These are phyloP conservation scores for Heliconius congener DNA, from an alignment of 1,140 invertebrate species.

Conservation along the genomic window DNA sequence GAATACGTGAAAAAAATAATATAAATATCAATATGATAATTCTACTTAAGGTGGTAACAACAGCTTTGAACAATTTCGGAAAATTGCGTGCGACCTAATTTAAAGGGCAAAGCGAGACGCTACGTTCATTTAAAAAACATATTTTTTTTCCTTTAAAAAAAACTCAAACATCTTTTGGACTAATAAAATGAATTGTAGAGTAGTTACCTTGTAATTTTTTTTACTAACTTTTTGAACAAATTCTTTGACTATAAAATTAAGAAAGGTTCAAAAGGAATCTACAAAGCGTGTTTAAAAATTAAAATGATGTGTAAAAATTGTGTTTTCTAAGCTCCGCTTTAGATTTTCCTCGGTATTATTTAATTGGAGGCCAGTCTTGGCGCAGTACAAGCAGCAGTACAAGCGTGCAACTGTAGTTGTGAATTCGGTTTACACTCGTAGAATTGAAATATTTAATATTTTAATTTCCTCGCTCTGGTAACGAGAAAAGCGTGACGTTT, in stretches of 20 bases:
- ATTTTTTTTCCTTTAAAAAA: slow-evolving; percentile 44
- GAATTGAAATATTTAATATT: too few species aligned
- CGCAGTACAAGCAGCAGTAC: too few species aligned
- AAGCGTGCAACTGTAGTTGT: too few species aligned
- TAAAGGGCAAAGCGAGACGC: slow-evolving; percentile 38
- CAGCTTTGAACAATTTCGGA: slow-evolving; percentile 42
- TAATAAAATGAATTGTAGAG: slow-evolving; percentile 26
- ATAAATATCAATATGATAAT: background rate
- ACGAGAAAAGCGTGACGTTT: too few species aligned
- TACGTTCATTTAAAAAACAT: slow-evolving; percentile 46
- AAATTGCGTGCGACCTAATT: slow-evolving; percentile 54
- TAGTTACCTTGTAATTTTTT: background rate
- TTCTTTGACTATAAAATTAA: slow-evolving; percentile 13
- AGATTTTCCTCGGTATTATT: background rate
- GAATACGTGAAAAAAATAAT: background rate
- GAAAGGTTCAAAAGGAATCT: slow-evolving; percentile 10
- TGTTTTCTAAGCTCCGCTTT: background rate
- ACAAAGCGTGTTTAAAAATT: slow-evolving; percentile 11
- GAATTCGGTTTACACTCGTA: too few species aligned
- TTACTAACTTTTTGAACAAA: slow-evolving; percentile 14
- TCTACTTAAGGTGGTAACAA: slow-evolving; percentile 24
- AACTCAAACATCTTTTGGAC: slow-evolving; percentile 45
- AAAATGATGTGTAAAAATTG: slow-evolving; percentile 9
- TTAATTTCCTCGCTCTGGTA: too few species aligned
- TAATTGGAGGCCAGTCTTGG: background rate